Base-by-base conservation (phyloP, 2,888 invertebrate genomes). In the Anorthoa munda region DNA sequence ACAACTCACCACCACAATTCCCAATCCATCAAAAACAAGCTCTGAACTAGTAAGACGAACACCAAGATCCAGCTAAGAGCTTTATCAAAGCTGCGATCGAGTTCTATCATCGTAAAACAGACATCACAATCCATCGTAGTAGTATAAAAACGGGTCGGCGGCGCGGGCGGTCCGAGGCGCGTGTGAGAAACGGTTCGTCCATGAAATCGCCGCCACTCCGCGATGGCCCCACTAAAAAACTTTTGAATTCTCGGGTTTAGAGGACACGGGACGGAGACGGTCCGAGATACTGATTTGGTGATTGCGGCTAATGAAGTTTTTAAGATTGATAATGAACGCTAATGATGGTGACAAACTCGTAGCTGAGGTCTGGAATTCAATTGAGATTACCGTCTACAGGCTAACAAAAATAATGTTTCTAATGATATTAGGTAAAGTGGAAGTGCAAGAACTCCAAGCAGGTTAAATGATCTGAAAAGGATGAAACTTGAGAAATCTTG, bases 201-300 rank as follows among this genome's bases (percentile, higher is more conserved):
- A 86, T 87, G 88, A 87, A 88, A 87, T 87, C 88, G 82, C 79
- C 82, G 86, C 82, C 86, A 83, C 88, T 80, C 75, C 78, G 83
- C 73, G 77, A 76, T 75, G 72, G 60, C 66, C 71, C n/a, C 46
- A 63, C 75, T 78, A 86, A 84, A 84, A 84, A 84, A 84, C 63
- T 74, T 66, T 71, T 63, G 46, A 71, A 73, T 65, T 56, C 51
- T n/a, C 21, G 23, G 70, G 46, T 75, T 83, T 83, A 82, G 65
- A 75, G 58, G 61, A 56, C 66, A 50, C 84, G 84, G 46, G 72
- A 75, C 86, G 81, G 70, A 18, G 17, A 81, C 85, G 85, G 46
- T 4, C 21, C 78, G 85, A 60, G 70, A 51, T 45, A 12, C 13
- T 31, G 31, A 1, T 15, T 11, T 11, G 17, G 15, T 46, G 23